Conservation (phyloP, 2,113 vertebrate genomes). For the Oryzias curvinotus region DNA sequence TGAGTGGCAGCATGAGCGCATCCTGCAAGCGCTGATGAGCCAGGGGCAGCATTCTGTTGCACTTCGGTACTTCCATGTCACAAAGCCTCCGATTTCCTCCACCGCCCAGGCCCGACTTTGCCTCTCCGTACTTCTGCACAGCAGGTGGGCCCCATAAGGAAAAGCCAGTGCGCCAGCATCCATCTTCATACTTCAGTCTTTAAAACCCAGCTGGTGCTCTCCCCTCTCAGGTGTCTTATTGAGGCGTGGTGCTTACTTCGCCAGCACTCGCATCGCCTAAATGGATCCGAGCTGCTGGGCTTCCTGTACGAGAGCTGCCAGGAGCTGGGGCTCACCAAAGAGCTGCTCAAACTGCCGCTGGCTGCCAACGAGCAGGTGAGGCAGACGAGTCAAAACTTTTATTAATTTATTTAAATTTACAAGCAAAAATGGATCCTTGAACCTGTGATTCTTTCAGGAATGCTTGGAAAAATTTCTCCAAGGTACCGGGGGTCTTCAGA, state of each 20-base stretch:
- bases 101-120: constrained; percentile 82
- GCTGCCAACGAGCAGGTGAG: constrained; percentile 84
- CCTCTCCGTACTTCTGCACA: constrained; percentile 89
- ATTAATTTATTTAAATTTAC: neutral
- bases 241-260: constrained; percentile 89
- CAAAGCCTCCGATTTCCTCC: constrained; percentile 81
- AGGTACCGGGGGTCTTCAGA: constrained; percentile 81
- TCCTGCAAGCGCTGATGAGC: constrained; percentile 89
- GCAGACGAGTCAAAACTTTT: neutral
- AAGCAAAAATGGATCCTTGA: neutral
- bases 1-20: constrained; percentile 87
- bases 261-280: constrained; percentile 80
- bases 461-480: constrained; percentile 88
- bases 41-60: constrained; percentile 86
- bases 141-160: constrained; percentile 76
- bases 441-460: constrained; percentile 75
- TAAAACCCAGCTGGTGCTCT: neutral
- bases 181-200: neutral
- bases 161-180: neutral
- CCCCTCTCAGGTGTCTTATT: constrained; percentile 80
- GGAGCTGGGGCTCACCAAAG: constrained; percentile 89
- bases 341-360: constrained; percentile 90
- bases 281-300: constrained; percentile 81
- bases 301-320: constrained; percentile 88
- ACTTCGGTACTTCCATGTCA: constrained; percentile 86